These are phyloP conservation scores for Cryptocheilus praepositus DNA, from an alignment of 2,888 invertebrate genomes.

Conservation along the genomic window DNA sequence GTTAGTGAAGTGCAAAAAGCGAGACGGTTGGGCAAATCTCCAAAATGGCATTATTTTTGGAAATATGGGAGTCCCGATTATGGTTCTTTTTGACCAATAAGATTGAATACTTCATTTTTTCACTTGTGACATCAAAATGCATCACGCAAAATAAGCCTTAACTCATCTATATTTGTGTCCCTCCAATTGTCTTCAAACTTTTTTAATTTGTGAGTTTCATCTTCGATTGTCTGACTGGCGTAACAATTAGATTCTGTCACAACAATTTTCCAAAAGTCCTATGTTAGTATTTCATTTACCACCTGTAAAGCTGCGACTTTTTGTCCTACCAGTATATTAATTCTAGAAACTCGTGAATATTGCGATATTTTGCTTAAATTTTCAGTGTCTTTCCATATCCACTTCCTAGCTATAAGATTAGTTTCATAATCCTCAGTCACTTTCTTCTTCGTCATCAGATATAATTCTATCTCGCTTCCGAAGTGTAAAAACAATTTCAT, in stretches of 20 bases:
- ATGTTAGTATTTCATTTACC: slow-evolving; percentile 10
- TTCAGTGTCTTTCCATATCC: slow-evolving; percentile 20
- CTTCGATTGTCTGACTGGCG: background rate
- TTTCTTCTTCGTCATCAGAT: background rate
- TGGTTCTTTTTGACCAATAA: slow-evolving; percentile 33
- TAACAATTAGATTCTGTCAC: slow-evolving; percentile 14
- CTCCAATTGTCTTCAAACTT: slow-evolving; percentile 29
- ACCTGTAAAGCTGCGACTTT: slow-evolving; percentile 15
- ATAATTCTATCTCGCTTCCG: background rate
- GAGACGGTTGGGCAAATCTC: slow-evolving; percentile 34
- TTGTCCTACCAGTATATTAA: slow-evolving; percentile 12
- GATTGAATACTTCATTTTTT: slow-evolving; percentile 12
- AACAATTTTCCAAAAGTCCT: slow-evolving; percentile 22
- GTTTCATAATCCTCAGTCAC: slow-evolving; percentile 14
- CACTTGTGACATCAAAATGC: background rate
- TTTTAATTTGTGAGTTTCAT: slow-evolving; percentile 16
- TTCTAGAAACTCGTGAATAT: slow-evolving; percentile 15
- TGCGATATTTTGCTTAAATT: slow-evolving; percentile 6
- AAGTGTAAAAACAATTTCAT: slow-evolving; percentile 16
- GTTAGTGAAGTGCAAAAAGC: slow-evolving; percentile 42
- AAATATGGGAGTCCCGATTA: slow-evolving; percentile 38
- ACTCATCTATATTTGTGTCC: slow-evolving; percentile 32
- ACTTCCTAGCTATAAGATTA: slow-evolving; percentile 15
- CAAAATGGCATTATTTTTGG: slow-evolving; percentile 35
- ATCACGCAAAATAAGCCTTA: slow-evolving; percentile 37